These are phyloP conservation scores for Cataglyphis livida DNA, from an alignment of 2,888 invertebrate genomes.

Conservation along the genomic window DNA sequence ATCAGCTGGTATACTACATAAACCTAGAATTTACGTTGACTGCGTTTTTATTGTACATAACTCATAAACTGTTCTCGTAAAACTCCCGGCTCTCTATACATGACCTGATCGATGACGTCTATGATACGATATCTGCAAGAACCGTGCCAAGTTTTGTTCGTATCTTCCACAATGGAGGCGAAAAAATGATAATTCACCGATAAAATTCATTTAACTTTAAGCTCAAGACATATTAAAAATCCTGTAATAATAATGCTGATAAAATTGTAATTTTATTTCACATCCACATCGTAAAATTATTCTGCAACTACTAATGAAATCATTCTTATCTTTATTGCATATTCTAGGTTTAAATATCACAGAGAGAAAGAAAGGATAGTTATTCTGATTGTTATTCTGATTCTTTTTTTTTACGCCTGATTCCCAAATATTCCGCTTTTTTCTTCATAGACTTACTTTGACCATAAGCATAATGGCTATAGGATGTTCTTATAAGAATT, in stretches of 20 bases:
- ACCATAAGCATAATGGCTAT: neutral
- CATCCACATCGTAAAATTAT: neutral
- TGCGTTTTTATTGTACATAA: slow-evolving; percentile 15
- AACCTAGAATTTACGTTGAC: slow-evolving; percentile 17
- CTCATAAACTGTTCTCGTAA: slow-evolving; percentile 30
- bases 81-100: neutral
- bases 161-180: neutral
- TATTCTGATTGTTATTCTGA: neutral
- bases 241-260: neutral
- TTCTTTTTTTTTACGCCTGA: neutral
- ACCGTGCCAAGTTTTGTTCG: neutral
- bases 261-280: slow-evolving; percentile 3
- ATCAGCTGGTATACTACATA: slow-evolving; percentile 18
- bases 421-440: neutral
- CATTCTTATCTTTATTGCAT: neutral
- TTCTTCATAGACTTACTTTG: slow-evolving; percentile 1
- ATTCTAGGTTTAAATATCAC: neutral
- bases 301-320: neutral
- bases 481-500: slow-evolving; percentile 27
- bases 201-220: slow-evolving; percentile 2
- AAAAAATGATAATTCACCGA: neutral
- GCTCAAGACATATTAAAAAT: neutral
- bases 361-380: neutral
- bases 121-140: slow-evolving; percentile 22
- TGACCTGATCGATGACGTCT: slow-evolving; percentile 1